Percentiles rank a stretch among this genome's conserved stretches.
Evolutionary conservation across 2,797 vertebrate species (phyloP).

Genomic region (Pantherophis alleghaniensis): DNA sequence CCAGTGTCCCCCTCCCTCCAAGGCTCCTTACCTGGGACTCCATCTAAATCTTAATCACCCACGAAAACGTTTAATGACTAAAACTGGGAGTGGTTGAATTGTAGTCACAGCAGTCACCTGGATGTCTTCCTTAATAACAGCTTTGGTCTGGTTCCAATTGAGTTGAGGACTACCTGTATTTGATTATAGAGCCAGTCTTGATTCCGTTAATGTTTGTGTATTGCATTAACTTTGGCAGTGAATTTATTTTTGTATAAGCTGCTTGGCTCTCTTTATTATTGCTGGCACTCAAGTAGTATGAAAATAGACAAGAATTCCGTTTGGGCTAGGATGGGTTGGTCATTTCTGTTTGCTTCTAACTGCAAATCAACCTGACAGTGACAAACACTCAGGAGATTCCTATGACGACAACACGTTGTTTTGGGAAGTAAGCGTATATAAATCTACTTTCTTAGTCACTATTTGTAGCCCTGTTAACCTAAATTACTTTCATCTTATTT

Average conservation of each 20-base stretch:
- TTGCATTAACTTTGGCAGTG: slow-evolving; percentile 3
- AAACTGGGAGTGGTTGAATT: background rate
- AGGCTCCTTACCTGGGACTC: background rate
- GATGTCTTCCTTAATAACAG: background rate
- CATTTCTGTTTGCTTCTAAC: slow-evolving; percentile 24
- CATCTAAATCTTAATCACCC: background rate
- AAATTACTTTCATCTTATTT: slow-evolving; percentile 31
- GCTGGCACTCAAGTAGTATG: slow-evolving; percentile 21
- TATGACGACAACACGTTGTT: slow-evolving; percentile 17
- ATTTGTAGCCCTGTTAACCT: slow-evolving; percentile 8
- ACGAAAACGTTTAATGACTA: background rate
- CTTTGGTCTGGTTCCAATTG: background rate
- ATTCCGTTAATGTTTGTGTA: background rate
- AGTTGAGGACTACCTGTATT: background rate
- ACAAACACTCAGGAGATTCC: slow-evolving; percentile 31
- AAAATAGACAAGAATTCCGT: slow-evolving; percentile 3
- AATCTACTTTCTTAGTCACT: slow-evolving; percentile 12
- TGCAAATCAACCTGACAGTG: slow-evolving; percentile 11
- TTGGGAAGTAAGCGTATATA: slow-evolving; percentile 32
- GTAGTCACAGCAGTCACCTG: background rate
- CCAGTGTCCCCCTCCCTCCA: background rate
- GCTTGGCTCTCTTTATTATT: background rate
- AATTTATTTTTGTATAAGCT: background rate
- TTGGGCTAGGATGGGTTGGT: slow-evolving; percentile 17
- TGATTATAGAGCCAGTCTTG: background rate